phyloP scores from a whole-genome alignment of 2,113 vertebrate genomes.

The Varanus komodoensis region DNA sequence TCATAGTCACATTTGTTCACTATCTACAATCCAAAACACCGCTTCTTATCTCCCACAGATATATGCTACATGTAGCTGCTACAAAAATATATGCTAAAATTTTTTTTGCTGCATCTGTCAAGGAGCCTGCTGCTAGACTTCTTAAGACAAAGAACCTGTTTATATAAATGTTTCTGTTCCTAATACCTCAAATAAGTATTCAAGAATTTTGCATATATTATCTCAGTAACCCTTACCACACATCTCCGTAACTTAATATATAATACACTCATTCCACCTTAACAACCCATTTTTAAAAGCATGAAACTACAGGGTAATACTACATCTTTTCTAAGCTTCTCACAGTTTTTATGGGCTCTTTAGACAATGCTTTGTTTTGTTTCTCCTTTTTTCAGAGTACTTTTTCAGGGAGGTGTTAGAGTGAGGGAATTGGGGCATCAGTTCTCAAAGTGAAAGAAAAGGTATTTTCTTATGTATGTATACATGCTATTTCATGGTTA shows the following conservation, averaged over 20 bases:
- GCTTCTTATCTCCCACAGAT: constrained; percentile 15
- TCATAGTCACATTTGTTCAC: rapidly evolving
- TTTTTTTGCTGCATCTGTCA: neutral
- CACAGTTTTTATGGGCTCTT: too few species aligned
- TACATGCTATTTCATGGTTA: too few species aligned
- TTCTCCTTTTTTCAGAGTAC: too few species aligned
- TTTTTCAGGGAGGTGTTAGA: too few species aligned
- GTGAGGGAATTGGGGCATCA: too few species aligned
- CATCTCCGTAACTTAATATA: neutral
- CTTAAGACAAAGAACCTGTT: neutral
- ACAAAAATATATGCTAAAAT: neutral
- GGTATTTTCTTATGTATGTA: too few species aligned
- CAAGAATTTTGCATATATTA: neutral
- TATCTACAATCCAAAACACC: neutral
- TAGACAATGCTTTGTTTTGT: neutral
- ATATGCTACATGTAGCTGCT: too few species aligned
- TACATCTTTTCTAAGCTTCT: neutral
- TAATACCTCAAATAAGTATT: neutral
- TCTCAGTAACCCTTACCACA: neutral
- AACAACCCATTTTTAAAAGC: neutral
- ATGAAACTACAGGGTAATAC: neutral
- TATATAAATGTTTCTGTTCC: neutral
- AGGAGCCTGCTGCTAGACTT: neutral
- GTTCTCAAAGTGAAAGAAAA: too few species aligned
- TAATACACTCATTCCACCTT: neutral